A percentile compares a stretch with the other conserved stretches of the same genome.
Conservation (phyloP, 2,888 invertebrate genomes). For the Tetragonula carbonaria region DNA sequence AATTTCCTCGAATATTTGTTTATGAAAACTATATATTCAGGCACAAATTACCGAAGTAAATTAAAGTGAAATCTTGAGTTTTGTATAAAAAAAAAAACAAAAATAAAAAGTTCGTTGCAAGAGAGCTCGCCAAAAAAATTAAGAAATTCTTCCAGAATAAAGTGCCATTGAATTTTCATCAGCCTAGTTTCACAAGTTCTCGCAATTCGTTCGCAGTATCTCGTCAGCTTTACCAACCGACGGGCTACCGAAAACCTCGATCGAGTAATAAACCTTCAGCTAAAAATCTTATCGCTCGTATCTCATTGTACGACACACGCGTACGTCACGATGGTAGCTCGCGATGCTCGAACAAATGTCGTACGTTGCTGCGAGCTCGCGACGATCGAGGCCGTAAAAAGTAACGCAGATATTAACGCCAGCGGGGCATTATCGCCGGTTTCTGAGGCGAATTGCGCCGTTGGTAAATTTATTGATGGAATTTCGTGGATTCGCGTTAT, state of each 20-base stretch:
- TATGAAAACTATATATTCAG: too few relatives aligned
- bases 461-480: slow-evolving; percentile 36
- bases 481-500: slow-evolving; percentile 36
- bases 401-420: slow-evolving; percentile 23
- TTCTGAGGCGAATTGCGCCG: slow-evolving; percentile 4
- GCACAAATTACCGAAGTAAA: too few relatives aligned
- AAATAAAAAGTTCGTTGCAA: too few relatives aligned
- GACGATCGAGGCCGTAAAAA: slow-evolving; percentile 14
- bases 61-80: too few relatives aligned
- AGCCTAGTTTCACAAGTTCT: background rate
- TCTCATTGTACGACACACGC: background rate
- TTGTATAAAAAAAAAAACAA: too few relatives aligned
- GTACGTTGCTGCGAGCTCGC: background rate
- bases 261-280: too few relatives aligned
- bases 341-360: background rate
- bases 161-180: background rate
- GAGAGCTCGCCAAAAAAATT: too few relatives aligned
- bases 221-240: background rate
- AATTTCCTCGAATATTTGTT: too few relatives aligned
- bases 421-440: slow-evolving; percentile 4
- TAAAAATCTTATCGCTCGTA: background rate
- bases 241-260: background rate
- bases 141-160: background rate
- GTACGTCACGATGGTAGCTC: background rate
- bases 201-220: background rate